Conservation (phyloP, 2,888 invertebrate genomes). For the Drosophila melanosoma region DNA sequence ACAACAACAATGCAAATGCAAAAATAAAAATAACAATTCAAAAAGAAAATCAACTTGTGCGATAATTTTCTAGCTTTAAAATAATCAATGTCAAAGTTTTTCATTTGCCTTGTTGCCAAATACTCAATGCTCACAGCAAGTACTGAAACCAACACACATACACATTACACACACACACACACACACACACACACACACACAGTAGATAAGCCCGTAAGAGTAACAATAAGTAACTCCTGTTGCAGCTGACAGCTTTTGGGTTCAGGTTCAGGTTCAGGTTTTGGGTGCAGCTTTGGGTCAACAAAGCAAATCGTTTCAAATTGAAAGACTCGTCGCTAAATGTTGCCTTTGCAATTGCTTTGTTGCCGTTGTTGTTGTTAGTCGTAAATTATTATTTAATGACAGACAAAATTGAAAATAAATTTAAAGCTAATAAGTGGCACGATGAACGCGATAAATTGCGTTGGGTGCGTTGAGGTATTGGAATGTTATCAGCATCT, state of each 20-base stretch:
- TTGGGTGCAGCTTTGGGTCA: slow-evolving; percentile 52
- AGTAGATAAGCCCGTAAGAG: slow-evolving; percentile 48
- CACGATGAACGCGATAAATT: slow-evolving; percentile 68
- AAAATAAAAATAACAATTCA: slow-evolving; percentile 10
- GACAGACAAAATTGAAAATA: slow-evolving; percentile 78
- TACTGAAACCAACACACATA: background rate
- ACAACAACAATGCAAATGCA: slow-evolving; percentile 59
- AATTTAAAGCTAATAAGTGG: slow-evolving; percentile 76
- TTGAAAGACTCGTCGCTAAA: slow-evolving; percentile 49
- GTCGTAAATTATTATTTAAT: slow-evolving; percentile 80
- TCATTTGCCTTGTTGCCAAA: slow-evolving; percentile 5
- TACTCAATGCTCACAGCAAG: slow-evolving; percentile 25
- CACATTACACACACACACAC: slow-evolving; percentile 2
- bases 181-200: slow-evolving; percentile 11
- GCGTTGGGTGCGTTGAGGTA: slow-evolving; percentile 12
- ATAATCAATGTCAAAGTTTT: slow-evolving; percentile 66
- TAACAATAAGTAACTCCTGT: slow-evolving; percentile 22
- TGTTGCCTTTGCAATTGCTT: slow-evolving; percentile 36
- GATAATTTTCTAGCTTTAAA: slow-evolving; percentile 71
- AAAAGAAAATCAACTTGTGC: slow-evolving; percentile 29
- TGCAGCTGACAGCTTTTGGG: slow-evolving; percentile 42
- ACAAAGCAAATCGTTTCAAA: slow-evolving; percentile 68
- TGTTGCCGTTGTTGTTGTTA: slow-evolving; percentile 27
- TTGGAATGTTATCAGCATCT: slow-evolving; percentile 18
- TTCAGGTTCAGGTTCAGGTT: slow-evolving; percentile 41